These are phyloP conservation scores for Anguilla pacifica DNA, from an alignment of 2,797 vertebrate species.

Conservation along the genomic window DNA sequence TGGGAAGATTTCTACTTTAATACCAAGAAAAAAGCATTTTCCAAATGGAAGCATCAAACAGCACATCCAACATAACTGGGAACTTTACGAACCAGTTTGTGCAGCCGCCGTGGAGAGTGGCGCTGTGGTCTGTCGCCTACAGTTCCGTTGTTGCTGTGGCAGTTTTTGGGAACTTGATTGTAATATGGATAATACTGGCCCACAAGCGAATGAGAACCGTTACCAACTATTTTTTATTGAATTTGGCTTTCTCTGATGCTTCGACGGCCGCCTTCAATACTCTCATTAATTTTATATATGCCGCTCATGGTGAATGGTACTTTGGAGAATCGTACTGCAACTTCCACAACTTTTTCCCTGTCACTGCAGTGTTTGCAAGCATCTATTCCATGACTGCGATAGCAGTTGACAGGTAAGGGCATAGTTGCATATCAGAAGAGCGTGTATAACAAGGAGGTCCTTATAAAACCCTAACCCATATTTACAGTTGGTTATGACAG, in stretches of 20 bases:
- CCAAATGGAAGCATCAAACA: conserved; percentile 64
- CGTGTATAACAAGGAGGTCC: not conserved
- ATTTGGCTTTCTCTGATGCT: conserved; percentile 93
- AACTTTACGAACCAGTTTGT: conserved; percentile 88
- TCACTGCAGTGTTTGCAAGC: conserved; percentile 94
- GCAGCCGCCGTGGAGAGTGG: conserved; percentile 92
- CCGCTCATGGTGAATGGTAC: conserved; percentile 92
- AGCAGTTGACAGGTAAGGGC: conserved; percentile 91
- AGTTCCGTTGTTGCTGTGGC: conserved; percentile 88
- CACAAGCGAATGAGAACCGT: conserved; percentile 97
- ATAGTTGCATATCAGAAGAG: not conserved
- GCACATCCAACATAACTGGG: conserved; percentile 66
- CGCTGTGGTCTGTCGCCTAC: conserved; percentile 94
- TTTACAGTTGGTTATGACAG: not conserved
- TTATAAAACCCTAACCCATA: not conserved
- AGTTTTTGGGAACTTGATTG: conserved; percentile 90
- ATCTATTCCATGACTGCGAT: conserved; percentile 99
- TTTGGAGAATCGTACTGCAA: conserved; percentile 93
- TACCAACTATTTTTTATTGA: conserved; percentile 95
- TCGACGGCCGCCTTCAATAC: conserved; percentile 96
- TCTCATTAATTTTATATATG: conserved; percentile 93
- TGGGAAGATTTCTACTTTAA: not conserved
- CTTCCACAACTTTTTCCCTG: conserved; percentile 99
- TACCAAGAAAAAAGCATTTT: conserved; percentile 4
- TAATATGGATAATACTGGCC: conserved; percentile 97